A percentile compares a stretch with the other conserved stretches of the same genome.
phyloP scores from a whole-genome alignment of 2,888 invertebrate species.

The Drosophila koepferae region DNA sequence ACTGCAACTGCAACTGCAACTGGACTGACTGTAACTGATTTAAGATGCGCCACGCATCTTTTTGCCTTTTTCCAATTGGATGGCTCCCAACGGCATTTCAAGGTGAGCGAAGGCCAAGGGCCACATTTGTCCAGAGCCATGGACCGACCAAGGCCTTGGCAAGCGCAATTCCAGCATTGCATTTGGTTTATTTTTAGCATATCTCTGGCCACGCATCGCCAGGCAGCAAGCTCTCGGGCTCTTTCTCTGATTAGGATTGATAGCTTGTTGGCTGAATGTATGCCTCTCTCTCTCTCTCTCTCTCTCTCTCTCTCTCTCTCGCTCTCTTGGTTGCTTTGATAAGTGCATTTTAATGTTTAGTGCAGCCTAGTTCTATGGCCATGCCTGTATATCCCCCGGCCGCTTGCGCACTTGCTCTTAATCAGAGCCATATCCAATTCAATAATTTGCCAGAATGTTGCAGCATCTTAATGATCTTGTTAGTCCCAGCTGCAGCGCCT shows the following conservation, averaged over 20 bases:
- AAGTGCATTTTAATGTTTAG: constrained; percentile 79
- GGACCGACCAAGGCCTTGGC: constrained; percentile 45
- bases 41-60: constrained; percentile 50
- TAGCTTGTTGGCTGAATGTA: constrained; percentile 52
- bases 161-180: constrained; percentile 28
- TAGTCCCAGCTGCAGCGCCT: constrained; percentile 26
- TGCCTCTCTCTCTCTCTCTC: constrained; percentile 14
- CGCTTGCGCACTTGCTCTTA: constrained; percentile 39
- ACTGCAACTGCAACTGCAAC: constrained; percentile 43
- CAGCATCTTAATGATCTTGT: constrained; percentile 68
- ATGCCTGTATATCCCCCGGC: neutral
- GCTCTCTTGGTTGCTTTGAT: constrained; percentile 35
- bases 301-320: neutral
- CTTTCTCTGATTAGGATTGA: constrained; percentile 71
- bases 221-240: neutral
- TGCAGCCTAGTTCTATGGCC: neutral
- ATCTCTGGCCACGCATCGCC: constrained; percentile 46
- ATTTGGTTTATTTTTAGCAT: constrained; percentile 72
- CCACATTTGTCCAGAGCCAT: constrained; percentile 72
- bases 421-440: constrained; percentile 63
- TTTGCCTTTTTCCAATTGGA: constrained; percentile 30
- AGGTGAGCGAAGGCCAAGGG: constrained; percentile 85
- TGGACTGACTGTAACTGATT: constrained; percentile 52
- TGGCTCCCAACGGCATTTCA: constrained; percentile 77
- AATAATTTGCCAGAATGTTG: constrained; percentile 49